Evolutionary conservation across 2,797 vertebrate genomes (phyloP).

Genomic region (Platalea minor): DNA sequence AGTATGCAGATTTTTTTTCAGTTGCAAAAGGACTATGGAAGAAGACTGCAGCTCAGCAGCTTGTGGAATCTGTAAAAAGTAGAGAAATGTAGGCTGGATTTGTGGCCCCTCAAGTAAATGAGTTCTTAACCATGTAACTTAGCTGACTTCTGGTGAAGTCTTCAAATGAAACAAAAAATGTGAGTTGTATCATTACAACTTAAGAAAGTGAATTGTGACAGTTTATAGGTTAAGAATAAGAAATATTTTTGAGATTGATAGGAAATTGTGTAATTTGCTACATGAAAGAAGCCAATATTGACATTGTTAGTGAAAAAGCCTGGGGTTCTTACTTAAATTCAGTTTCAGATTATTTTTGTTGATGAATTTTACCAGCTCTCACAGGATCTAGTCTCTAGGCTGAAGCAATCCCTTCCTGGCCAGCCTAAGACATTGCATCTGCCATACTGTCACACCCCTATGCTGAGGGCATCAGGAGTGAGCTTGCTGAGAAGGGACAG

Average conservation of each 20-base stretch:
- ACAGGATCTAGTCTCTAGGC: neutral
- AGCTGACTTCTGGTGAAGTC: neutral
- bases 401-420: neutral
- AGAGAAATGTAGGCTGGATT: neutral
- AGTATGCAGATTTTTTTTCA: neutral
- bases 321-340: neutral
- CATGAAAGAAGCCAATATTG: neutral
- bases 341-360: neutral
- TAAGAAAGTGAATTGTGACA: neutral
- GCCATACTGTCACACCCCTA: neutral
- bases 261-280: neutral
- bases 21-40: neutral
- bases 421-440: neutral
- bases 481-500: neutral
- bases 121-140: neutral
- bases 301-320: neutral
- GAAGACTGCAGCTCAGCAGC: neutral
- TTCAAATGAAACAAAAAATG: neutral
- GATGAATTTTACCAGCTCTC: neutral
- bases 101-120: neutral
- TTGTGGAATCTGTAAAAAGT: neutral
- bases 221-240: neutral
- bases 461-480: neutral
- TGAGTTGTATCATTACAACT: neutral
- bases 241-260: neutral